A percentile compares a stretch with the other conserved stretches of the same genome.
Evolutionary conservation across 2,113 vertebrate species (phyloP).

Genomic region (Myrmophylax atrothorax): DNA sequence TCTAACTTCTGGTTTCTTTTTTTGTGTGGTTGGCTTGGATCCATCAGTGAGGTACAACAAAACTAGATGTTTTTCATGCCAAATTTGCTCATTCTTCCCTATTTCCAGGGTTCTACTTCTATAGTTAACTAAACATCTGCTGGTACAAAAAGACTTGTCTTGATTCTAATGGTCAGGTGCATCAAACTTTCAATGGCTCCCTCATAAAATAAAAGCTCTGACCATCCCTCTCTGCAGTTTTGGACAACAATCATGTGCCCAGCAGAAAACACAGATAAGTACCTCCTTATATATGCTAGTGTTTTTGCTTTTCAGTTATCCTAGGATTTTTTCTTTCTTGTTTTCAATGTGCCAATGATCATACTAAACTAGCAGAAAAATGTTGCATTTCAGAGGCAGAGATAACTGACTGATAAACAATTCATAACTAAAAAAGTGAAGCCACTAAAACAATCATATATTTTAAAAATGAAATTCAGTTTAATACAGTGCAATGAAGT

Average conservation of each 20-base stretch:
- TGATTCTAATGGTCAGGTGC: not conserved
- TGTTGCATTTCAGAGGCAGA: not conserved
- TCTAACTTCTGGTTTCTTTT: not conserved
- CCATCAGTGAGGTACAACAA: not conserved
- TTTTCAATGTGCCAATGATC: not conserved
- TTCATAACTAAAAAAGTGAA: no score
- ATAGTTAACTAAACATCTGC: not conserved
- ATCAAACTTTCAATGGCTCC: not conserved
- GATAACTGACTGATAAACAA: no score
- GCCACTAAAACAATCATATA: no score
- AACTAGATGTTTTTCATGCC: not conserved
- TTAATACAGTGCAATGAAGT: no score
- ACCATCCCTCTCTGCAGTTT: not conserved
- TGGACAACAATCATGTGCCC: not conserved
- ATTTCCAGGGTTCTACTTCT: not conserved
- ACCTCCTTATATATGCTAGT: not conserved
- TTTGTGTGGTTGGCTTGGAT: not conserved
- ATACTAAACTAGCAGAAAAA: not conserved
- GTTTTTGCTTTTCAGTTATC: not conserved
- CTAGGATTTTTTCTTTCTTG: not conserved
- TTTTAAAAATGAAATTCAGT: no score
- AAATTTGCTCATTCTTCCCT: not conserved
- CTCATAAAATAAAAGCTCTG: not conserved
- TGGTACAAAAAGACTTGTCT: not conserved
- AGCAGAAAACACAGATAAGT: not conserved